These are phyloP conservation scores for Alviniconcha marisindica DNA, from an alignment of 1,140 invertebrate species.

Conservation along the genomic window DNA sequence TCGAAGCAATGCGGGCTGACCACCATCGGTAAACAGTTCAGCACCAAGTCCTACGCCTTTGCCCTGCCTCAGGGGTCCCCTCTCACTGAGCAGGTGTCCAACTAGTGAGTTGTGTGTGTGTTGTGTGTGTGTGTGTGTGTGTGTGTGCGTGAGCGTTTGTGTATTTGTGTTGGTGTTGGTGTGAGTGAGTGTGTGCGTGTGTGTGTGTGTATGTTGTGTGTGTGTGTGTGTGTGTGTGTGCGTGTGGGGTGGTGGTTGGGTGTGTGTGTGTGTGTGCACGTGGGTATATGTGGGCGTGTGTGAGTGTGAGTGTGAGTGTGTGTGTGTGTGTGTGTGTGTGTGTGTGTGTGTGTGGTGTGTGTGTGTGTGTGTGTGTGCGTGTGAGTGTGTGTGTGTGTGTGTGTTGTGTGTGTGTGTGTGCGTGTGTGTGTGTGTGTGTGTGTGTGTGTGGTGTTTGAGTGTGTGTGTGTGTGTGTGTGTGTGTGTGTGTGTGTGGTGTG, in stretches of 20 bases:
- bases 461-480: background rate
- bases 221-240: too few species aligned
- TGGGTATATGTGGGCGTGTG: too few species aligned
- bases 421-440: background rate
- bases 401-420: too few species aligned
- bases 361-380: too few species aligned
- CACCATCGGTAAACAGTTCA: constrained; percentile 61
- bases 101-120: constrained; percentile 44
- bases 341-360: too few species aligned
- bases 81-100: constrained; percentile 47
- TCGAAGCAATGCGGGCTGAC: constrained; percentile 59
- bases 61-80: constrained; percentile 59
- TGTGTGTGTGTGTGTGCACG: too few species aligned
- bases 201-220: too few species aligned
- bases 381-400: too few species aligned
- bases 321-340: too few species aligned
- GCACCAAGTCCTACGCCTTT: constrained; percentile 60
- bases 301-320: too few species aligned
- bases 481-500: background rate
- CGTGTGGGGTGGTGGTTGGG: too few species aligned
- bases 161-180: background rate
- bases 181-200: background rate
- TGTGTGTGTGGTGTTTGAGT: background rate
- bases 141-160: background rate
- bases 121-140: background rate